These are phyloP conservation scores for Hirtodrosophila cameraria DNA, from an alignment of 2,888 invertebrate species.

Conservation along the genomic window DNA sequence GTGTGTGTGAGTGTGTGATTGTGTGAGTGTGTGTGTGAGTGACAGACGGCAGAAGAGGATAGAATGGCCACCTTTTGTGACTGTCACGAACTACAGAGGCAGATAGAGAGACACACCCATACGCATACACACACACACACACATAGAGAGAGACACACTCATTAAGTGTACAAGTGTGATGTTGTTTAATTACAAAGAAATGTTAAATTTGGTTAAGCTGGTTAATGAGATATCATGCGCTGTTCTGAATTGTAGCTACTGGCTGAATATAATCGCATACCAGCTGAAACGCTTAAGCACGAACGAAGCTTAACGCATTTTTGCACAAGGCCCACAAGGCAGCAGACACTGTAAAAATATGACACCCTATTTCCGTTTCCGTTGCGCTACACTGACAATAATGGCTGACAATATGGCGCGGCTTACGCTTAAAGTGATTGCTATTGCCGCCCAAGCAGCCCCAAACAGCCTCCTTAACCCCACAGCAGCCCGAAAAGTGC, in stretches of 20 bases:
- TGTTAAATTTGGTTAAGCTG: slow-evolving; percentile 66
- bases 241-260: slow-evolving; percentile 28
- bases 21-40: slow-evolving; percentile 9
- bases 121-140: slow-evolving; percentile 1
- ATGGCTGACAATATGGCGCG: slow-evolving; percentile 75
- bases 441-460: slow-evolving; percentile 9
- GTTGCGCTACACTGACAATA: slow-evolving; percentile 70
- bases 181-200: slow-evolving; percentile 54
- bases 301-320: slow-evolving; percentile 67
- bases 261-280: slow-evolving; percentile 31
- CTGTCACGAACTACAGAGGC: neutral
- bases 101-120: neutral
- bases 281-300: slow-evolving; percentile 55
- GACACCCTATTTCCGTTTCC: slow-evolving; percentile 71
- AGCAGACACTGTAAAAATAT: slow-evolving; percentile 56
- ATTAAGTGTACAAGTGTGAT: slow-evolving; percentile 52
- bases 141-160: slow-evolving; percentile 8
- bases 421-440: slow-evolving; percentile 70
- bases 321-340: slow-evolving; percentile 38
- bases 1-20: no score
- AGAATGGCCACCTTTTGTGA: neutral
- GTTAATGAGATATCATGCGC: slow-evolving; percentile 62
- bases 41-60: neutral
- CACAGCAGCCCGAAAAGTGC: neutral
- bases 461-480: no score